Evolutionary conservation across 1,140 invertebrate genomes (phyloP), one percentile per base, ranked within the genome.

Genomic region (Bombus waltoni): DNA sequence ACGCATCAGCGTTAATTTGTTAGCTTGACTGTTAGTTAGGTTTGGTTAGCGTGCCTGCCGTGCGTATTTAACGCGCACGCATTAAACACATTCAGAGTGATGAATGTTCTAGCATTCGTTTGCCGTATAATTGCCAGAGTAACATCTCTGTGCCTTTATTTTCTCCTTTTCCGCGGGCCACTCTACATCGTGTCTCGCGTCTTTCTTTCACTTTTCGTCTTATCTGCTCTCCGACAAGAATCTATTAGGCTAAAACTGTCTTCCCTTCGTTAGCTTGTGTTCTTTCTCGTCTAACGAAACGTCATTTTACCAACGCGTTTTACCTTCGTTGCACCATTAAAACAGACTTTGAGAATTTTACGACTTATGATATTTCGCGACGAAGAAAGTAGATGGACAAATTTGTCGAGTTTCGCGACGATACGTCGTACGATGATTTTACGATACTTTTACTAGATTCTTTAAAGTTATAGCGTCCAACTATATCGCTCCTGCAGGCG

Each of bases 1-100:
- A 91, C 88, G 85, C 71, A 92, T 93, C 86, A 82, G 78, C 90
- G 91, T 93, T 93, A 92, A 93, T 93, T 93, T 92, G 91, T 91
- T 92, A 75, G 89, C 79, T 80, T 38, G 89, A 85, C 85, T 87
- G 87, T 92, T 87, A 87, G 85, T 81, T 70, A 57, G 38, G 76
- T 59, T 66, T 53, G 72, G 79, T 65, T 91, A 81, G 91, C 92
- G 91, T 92, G 92, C 76, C 74, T 87, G 80, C 82, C 77, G 81
- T 72, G 81, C 89, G 89, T 91, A 90, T 91, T 92, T 90, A 91
- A 92, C 87, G 81, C 65, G 44, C 88, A 89, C 87, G 81, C 87
- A 92, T 92, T 88, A 89, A 92, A 89, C 84, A 92, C 87, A 87
- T 81, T 85, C 74, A 47, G 74, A 87, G 91, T 91, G 92, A 93